Base-by-base conservation (phyloP, 2,797 vertebrate species). In the Chiroxiphia lanceolata region DNA sequence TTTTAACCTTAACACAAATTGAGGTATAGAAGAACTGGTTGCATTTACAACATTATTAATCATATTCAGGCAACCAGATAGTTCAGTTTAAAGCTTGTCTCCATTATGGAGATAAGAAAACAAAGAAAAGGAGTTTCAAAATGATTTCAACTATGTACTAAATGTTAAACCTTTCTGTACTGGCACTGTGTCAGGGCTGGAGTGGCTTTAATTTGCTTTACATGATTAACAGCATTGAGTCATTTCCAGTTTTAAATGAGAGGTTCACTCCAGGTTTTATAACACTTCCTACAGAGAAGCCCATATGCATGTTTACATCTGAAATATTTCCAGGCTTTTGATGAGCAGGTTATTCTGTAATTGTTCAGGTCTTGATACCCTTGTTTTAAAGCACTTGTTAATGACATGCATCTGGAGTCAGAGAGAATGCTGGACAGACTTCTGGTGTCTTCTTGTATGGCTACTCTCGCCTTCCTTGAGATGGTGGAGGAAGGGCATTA, bases 141-240 rank as follows among this genome's bases (percentile, higher is more conserved):
- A 60, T 56, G 29, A 77, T 87, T 92, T 89, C 22, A 71, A 29
- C 42, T 71, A 6, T 42, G 26, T 64, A 14, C 87, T 74, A 53
- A 83, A 81, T 71, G 33, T 76, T 76, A 68, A 85, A 76, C 13
- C 22, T 76, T 42, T 79, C 15, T 36, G 8, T 75, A 22, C 36
- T 75, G 69, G 19, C 45, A 7, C 47, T 8, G 4, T 65, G n/a
- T 83, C 36, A 59, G 69, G 69, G 38, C 63, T 92, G 44, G 69
- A 91, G 42, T 78, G 82, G 34, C 91, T 93, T 95, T 94, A 78
- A 96, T 93, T 89, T 94, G 40, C 59, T 94, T 68, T 93, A 47
- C 31, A 14, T 86, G 87, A 92, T 91, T 68, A 75, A 87, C 65
- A 83, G 45, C 12, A 3, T 13, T 11, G 57, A 83, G 76, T 56